These are phyloP conservation scores for Seira sanloemensis DNA, from an alignment of 2,888 invertebrate genomes.

Conservation along the genomic window DNA sequence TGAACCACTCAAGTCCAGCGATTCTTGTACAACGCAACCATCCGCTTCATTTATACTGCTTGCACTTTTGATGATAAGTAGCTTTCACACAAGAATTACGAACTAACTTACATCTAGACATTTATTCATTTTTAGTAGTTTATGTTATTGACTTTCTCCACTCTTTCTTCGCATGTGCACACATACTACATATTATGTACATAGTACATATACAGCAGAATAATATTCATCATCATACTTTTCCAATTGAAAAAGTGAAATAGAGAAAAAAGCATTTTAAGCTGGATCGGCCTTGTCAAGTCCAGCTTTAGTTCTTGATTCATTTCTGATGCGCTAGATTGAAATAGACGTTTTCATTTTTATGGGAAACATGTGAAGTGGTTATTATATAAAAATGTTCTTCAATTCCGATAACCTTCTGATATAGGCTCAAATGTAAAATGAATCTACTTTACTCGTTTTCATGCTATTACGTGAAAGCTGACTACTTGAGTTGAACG, in stretches of 20 bases:
- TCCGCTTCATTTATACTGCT: background rate
- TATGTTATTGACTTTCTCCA: background rate
- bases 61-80: background rate
- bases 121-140: background rate
- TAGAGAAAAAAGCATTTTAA: slow-evolving; percentile 11
- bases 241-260: background rate
- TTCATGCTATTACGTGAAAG: background rate
- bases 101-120: background rate
- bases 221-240: background rate
- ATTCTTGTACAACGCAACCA: background rate
- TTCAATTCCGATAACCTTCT: background rate
- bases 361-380: slow-evolving; percentile 52
- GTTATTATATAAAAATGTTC: slow-evolving; percentile 14
- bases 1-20: background rate
- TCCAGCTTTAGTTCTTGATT: slow-evolving; percentile 46
- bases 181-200: too few species aligned
- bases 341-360: slow-evolving; percentile 48
- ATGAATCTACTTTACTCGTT: background rate
- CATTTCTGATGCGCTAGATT: slow-evolving; percentile 51
- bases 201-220: too few species aligned
- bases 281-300: slow-evolving; percentile 46
- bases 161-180: background rate
- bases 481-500: background rate
- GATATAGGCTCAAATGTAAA: background rate
- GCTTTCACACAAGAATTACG: background rate